Conservation (phyloP, 2,797 vertebrate genomes). For the Hoplostethus mediterraneus region DNA sequence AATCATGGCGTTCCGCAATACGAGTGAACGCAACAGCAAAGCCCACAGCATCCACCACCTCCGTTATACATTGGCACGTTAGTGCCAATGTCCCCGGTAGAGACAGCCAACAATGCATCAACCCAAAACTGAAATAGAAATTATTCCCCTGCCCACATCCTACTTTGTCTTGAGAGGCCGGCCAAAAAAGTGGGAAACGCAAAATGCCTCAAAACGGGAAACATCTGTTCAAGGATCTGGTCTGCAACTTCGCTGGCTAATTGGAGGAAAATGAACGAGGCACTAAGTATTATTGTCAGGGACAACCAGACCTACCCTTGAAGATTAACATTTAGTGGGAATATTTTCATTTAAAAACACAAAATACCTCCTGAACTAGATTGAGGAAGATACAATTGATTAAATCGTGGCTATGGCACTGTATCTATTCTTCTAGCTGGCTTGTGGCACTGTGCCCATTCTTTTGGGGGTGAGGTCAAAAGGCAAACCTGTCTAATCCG, state of each 20-base stretch:
- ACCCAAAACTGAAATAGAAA: constrained; percentile 41
- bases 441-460: neutral
- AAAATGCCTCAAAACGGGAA: constrained; percentile 45
- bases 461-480: neutral
- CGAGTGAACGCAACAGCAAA: neutral
- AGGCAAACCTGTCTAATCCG: neutral
- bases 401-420: neutral
- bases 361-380: neutral
- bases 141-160: constrained; percentile 55
- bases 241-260: constrained; percentile 20
- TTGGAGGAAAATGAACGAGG: constrained; percentile 4
- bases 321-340: neutral
- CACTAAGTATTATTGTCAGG: neutral
- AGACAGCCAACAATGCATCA: constrained; percentile 33
- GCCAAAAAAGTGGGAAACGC: constrained; percentile 15
- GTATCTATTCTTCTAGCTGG: neutral
- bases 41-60: neutral
- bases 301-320: neutral
- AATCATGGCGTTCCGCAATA: constrained; percentile 1
- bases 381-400: neutral
- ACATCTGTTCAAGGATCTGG: constrained; percentile 39
- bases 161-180: constrained; percentile 49
- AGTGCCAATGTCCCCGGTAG: constrained; percentile 9
- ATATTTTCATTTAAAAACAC: neutral
- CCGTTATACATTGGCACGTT: neutral